Base-by-base conservation (phyloP, 2,797 vertebrate species). In the Melanotaenia nigrans region DNA sequence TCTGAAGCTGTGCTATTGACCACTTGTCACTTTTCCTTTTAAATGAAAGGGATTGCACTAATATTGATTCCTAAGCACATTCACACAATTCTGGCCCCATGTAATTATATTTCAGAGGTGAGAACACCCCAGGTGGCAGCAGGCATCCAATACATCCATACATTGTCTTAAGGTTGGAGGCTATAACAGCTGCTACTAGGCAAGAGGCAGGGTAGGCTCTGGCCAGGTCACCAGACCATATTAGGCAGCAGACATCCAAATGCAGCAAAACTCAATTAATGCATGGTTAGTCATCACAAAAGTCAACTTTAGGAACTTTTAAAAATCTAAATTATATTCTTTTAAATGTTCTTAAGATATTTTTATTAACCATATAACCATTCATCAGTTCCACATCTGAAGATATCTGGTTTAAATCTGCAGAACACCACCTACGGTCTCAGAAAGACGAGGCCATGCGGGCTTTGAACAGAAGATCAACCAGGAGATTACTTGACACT, bases 1-100 rank as follows among this genome's bases (percentile, higher is more conserved):
- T 55, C 68, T 22, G 3, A 25, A 63, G 22, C 28, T 6, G 10
- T 62, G 33, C 75, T 70, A 59, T 14, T 68, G 53, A 33, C 42
- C 28, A 59, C 25, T 28, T 35, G 42, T 63, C 40, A 59, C 35
- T 12, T 13, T 61, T 36, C 32, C 10, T 54, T 61, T 32, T 6
- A 28, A 61, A 60, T 24, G 28, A 32, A 22, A 11, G 1, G 24
- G 10, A 54, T 14, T 54, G 53, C 25, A 14, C 6, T 20, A 45
- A 45, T 45, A 20, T n/a, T 47, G 20, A 20, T 47, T 40, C 42
- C 42, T 18, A 47, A 47, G 42, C 13, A 20, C 18, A 18, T n/a
- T 47, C 42, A 18, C 13, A 20, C 18, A 20, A 9, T 47, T 47
- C 3, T 47, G 16, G 14, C 18, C 18, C 18, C 16, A 5, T 47